phyloP scores from a whole-genome alignment of 2,113 vertebrate genomes.

The human (Homo sapiens) region DNA sequence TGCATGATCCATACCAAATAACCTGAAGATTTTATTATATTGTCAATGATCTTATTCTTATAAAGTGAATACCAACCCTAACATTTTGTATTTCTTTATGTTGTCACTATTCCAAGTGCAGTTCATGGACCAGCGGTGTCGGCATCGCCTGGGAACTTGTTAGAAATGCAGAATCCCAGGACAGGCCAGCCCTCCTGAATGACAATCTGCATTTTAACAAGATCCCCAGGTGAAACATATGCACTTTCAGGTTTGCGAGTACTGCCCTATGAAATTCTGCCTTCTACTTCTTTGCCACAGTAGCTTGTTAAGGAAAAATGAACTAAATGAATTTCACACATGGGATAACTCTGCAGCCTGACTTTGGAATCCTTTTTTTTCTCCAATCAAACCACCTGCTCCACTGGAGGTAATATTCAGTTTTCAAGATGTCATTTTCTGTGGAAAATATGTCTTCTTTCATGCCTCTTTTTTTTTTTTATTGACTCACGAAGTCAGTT shows the following conservation, averaged over 20 bases:
- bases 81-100: neutral
- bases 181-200: neutral
- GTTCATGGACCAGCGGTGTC: neutral
- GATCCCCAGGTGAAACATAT: neutral
- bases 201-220: neutral
- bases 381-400: neutral
- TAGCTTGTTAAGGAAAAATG: neutral
- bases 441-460: neutral
- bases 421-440: constrained; percentile 48
- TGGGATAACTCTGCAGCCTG: neutral
- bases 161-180: neutral
- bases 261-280: neutral
- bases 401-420: neutral
- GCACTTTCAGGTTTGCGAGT: neutral
- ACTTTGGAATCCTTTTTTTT: neutral
- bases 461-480: neutral
- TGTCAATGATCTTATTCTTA: neutral
- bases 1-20: neutral
- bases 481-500: neutral
- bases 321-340: constrained; percentile 38
- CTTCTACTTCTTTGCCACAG: neutral
- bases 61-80: neutral
- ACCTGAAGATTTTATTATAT: neutral
- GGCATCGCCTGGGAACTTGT: neutral
- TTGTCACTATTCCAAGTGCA: neutral